Percentiles rank a stretch among this genome's conserved stretches.
phyloP scores from a whole-genome alignment of 2,888 invertebrate genomes.

The Belgica antarctica region DNA sequence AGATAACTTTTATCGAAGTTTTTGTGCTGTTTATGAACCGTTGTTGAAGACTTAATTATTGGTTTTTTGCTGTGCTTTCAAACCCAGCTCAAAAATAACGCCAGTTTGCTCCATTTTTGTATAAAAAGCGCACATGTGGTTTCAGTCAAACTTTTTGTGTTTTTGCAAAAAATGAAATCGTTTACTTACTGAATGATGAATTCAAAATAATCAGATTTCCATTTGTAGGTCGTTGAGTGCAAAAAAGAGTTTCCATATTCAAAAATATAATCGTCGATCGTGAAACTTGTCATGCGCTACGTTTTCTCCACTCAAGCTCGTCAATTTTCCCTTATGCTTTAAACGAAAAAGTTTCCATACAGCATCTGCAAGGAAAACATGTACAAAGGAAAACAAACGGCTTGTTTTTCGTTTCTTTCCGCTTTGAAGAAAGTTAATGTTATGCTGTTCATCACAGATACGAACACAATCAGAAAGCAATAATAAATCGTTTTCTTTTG shows the following conservation, averaged over 20 bases:
- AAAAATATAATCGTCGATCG: slow-evolving; percentile 1
- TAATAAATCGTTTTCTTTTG: slow-evolving; percentile 4
- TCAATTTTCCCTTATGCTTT: slow-evolving; percentile 9
- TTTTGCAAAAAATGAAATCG: no score
- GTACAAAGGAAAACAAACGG: slow-evolving; percentile 2
- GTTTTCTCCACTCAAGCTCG: neutral
- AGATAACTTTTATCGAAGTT: slow-evolving; percentile 12
- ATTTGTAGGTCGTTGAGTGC: neutral
- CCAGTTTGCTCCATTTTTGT: no score
- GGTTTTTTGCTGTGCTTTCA: no score
- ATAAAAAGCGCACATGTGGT: no score
- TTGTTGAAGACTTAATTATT: no score
- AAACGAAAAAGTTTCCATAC: neutral
- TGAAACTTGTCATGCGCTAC: slow-evolving; percentile 1
- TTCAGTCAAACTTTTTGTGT: no score
- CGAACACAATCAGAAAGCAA: neutral
- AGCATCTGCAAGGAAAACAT: neutral
- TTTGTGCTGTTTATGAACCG: no score
- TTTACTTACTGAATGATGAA: no score
- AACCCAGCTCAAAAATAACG: no score
- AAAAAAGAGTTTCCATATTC: neutral
- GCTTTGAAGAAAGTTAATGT: neutral
- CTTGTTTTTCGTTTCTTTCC: neutral
- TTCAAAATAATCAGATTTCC: neutral
- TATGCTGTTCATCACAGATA: neutral